Evolutionary conservation across 2,113 vertebrate species (phyloP).

Genomic region (Desmodus rotundus): DNA sequence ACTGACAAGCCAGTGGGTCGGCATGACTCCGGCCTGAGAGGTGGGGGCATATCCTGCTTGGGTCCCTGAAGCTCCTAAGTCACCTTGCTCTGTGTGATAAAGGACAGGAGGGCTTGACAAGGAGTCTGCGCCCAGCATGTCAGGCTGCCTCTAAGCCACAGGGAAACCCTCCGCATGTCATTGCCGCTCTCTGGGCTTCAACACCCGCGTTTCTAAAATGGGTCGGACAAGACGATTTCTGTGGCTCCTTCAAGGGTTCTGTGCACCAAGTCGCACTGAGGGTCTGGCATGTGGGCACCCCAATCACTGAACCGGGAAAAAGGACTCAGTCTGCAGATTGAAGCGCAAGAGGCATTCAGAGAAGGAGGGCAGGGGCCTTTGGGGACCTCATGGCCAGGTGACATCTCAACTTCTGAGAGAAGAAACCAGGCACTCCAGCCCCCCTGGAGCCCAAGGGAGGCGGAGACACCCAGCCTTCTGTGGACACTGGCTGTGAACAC

Average conservation of each 20-base stretch:
- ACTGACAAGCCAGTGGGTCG: not conserved
- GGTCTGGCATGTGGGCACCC: not conserved
- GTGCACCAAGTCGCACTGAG: rapidly evolving
- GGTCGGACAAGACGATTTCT: not conserved
- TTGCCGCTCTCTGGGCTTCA: not conserved
- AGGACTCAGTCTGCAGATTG: not conserved
- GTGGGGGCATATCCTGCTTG: rapidly evolving
- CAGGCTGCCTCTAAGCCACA: not conserved
- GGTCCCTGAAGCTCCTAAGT: not conserved
- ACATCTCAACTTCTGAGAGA: not conserved
- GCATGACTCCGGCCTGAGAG: not conserved
- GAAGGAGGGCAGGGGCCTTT: rapidly evolving
- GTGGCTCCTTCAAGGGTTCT: not conserved
- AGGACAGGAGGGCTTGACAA: too few species aligned
- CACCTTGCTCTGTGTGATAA: not conserved
- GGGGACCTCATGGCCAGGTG: not conserved
- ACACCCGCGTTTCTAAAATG: not conserved
- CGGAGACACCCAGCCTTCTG: rapidly evolving
- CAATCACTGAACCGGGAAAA: not conserved
- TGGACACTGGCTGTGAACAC: not conserved
- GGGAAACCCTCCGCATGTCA: not conserved
- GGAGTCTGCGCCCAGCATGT: not conserved
- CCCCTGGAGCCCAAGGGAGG: too few species aligned
- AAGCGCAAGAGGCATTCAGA: not conserved
- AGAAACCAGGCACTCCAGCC: not conserved